Base-by-base conservation (phyloP, 2,797 vertebrate species). In the Podarcis lilfordi region DNA sequence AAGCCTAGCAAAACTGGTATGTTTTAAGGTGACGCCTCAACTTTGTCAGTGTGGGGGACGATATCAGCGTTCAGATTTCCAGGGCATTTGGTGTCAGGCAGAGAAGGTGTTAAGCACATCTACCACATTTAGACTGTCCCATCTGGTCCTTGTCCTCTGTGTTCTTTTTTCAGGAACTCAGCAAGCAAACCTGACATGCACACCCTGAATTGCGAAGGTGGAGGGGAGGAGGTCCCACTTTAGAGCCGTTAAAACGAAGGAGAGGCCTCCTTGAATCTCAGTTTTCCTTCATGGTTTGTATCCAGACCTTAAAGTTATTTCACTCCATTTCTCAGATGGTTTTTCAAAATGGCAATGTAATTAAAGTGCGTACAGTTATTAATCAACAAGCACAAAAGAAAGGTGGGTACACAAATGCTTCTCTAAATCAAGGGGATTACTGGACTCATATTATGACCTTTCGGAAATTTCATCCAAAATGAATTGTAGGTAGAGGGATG, bases 281-380 rank as follows among this genome's bases (percentile, higher is more conserved):
- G 72, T 69, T 2, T 75, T 61, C 17, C 88, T 81, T 89, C 23
- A n/a, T 32, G 5, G 8, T 83, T 72, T 83, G n/a, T n/a, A 85
- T 43, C 69, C 79, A 76, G 89, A 88, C 85, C 78, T 79, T 37
- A 85, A 23, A 83, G 3, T 85, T 81, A 82, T 72, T 88, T 89
- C 83, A 80, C 78, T 87, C 15, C 80, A 71, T 69, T 61, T 93
- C 50, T 75, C 74, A 91, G 91, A 90, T 89, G 5, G 84, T 77
- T 86, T 27, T 77, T 91, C 82, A 15, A 89, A 93, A 35, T 1
- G 27, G 3, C 66, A 90, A 78, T 21, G 17, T 86, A 91, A 92
- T 89, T 90, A 93, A 93, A 77, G 82, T n/a, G 17, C 85, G 80
- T n/a, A 21, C 85, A 59, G 55, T 61, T 27, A 45, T 92, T 93